phyloP scores from a whole-genome alignment of 2,797 vertebrate genomes.

The Acrocephalus scirpaceus region DNA sequence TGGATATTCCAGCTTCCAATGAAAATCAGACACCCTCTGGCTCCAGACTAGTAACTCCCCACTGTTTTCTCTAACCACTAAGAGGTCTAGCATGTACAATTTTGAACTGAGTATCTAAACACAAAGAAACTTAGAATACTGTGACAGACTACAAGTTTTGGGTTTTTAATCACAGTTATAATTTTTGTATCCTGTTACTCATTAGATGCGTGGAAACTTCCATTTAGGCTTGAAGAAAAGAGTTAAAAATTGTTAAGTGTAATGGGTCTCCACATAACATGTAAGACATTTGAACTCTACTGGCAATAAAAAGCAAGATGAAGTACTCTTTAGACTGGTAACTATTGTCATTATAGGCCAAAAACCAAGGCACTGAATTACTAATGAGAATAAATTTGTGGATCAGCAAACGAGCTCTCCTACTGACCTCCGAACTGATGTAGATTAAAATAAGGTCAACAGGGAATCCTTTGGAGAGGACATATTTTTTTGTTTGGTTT shows the following conservation, averaged over 20 bases:
- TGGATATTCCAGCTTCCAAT: constrained; percentile 52
- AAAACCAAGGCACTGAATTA: not conserved
- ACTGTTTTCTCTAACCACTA: constrained; percentile 65
- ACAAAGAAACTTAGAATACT: constrained; percentile 39
- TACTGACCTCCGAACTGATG: not conserved
- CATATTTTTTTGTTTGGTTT: not conserved
- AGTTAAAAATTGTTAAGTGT: not conserved
- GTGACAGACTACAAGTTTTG: not conserved
- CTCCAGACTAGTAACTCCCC: constrained; percentile 64
- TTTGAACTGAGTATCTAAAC: constrained; percentile 43
- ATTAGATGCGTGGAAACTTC: not conserved
- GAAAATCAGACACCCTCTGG: constrained; percentile 64
- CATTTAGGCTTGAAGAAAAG: not conserved
- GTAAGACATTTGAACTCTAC: not conserved
- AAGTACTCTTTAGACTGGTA: not conserved
- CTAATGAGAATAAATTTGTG: not conserved
- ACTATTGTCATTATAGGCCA: not conserved
- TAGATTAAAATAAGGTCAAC: not conserved
- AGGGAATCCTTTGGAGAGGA: not conserved
- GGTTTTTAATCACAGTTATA: constrained; percentile 10
- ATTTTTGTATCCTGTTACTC: not conserved
- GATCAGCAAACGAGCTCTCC: not conserved
- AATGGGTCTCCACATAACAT: not conserved
- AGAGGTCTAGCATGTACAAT: constrained; percentile 35
- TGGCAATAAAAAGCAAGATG: not conserved